Base-by-base conservation (phyloP, 2,888 invertebrate species). In the Chamaedrilus cognettii region DNA sequence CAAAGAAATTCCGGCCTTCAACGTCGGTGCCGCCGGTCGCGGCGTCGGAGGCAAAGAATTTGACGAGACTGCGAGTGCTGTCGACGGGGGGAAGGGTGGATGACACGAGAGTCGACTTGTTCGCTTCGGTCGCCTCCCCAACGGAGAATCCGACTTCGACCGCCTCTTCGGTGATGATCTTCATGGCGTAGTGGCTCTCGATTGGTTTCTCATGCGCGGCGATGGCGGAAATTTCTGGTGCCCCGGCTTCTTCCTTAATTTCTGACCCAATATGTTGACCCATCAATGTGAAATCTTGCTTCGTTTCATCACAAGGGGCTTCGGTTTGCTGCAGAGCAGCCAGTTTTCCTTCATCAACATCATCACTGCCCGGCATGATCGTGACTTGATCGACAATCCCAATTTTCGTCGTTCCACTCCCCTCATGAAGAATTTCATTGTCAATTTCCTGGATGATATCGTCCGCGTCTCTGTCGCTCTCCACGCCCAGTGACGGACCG, bases 1-100 rank as follows among this genome's bases (percentile, higher is more conserved):
- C 75, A 69, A 75, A 75, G 62, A 75, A 74, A 32, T 64, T 69
- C 51, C 74, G 74, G 11, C 71, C 73, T n/a, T 71, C 73, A 4
- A 50, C 61, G 64, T 73, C 72, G 2, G 28, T 56, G 49, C 64
- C 63, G 15, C 60, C 50, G 4, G 28, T 51, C 15, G 33, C 62
- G 5, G 33, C 51, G 19, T 52, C 55, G 52, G 65, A 70, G 2
- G 60, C 62, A 60, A 75, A 75, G 56, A 73, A 74, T 56, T 70
- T 70, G n/a, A 68, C 68, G 5, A 75, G 69, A 55, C 67, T 74
- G 42, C 65, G 64, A 26, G 67, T 67, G 60, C 72, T 74, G n/a
- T n/a, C n/a, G n/a, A n/a, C n/a, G n/a, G n/a, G n/a, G 26, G 66
- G 66, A 23, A 42, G 7, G 42, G 42, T 42, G 11, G 42, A 42